A percentile compares a stretch with the other conserved stretches of the same genome.
These are phyloP conservation scores for Philereme transversata DNA, from an alignment of 2,888 invertebrate genomes.

Conservation along the genomic window DNA sequence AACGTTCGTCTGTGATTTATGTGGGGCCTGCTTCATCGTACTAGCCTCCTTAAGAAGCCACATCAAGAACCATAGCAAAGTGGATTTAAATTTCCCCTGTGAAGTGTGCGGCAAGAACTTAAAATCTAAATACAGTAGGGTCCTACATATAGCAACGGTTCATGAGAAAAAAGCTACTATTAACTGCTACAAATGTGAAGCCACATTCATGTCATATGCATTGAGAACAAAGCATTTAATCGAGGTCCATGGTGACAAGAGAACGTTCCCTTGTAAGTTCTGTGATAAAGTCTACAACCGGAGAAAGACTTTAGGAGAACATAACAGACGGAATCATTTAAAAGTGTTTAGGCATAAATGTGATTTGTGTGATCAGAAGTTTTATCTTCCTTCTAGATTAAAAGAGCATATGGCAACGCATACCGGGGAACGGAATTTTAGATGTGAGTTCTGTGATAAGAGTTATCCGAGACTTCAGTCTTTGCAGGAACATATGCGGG, in stretches of 20 bases:
- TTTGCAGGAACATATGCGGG: conserved; percentile 81
- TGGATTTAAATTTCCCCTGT: conserved; percentile 76
- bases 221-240: conserved; percentile 69
- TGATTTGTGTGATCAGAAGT: conserved; percentile 79
- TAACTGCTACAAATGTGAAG: conserved; percentile 72
- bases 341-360: conserved; percentile 78
- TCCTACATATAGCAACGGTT: conserved; percentile 63
- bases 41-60: conserved; percentile 65
- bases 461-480: conserved; percentile 68
- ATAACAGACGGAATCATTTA: conserved; percentile 65
- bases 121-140: conserved; percentile 68
- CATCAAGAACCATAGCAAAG: conserved; percentile 66
- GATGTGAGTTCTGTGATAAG: conserved; percentile 73
- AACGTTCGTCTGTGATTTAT: conserved; percentile 69
- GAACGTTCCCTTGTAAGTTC: conserved; percentile 65
- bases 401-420: conserved; percentile 75
- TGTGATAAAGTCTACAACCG: conserved; percentile 73
- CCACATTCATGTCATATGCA: conserved; percentile 66
- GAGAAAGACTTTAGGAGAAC: conserved; percentile 68
- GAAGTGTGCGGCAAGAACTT: conserved; percentile 75
- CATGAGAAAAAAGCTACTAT: conserved; percentile 72
- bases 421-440: conserved; percentile 71
- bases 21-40: conserved; percentile 77
- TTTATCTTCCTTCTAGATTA: conserved; percentile 69
- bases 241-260: conserved; percentile 63